phyloP scores from a whole-genome alignment of 2,888 invertebrate species.

The Drosophila histrio region DNA sequence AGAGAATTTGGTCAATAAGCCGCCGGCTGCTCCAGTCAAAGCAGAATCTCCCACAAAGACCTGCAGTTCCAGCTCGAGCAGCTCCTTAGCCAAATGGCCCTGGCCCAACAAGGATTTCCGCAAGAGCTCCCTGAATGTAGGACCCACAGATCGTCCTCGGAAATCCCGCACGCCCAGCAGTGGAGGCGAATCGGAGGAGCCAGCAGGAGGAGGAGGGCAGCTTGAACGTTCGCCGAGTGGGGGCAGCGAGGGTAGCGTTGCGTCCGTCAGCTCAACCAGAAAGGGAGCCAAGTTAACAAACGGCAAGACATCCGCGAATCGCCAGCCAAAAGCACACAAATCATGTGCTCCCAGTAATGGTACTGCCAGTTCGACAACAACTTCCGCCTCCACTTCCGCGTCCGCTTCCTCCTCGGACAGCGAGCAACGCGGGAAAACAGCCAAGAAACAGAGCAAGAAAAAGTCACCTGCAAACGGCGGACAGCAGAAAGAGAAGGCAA shows the following conservation, averaged over 20 bases:
- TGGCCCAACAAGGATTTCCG: conserved; percentile 89
- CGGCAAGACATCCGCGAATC: conserved; percentile 66
- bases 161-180: conserved; percentile 84
- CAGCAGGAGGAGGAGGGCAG: conserved; percentile 19
- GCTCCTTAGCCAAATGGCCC: conserved; percentile 83
- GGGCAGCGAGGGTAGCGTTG: conserved; percentile 85
- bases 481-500: conserved; percentile 34
- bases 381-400: conserved; percentile 35
- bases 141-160: conserved; percentile 83
- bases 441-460: conserved; percentile 75
- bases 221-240: conserved; percentile 84
- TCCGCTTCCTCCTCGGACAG: conserved; percentile 73
- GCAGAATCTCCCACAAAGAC: conserved; percentile 83
- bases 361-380: conserved; percentile 80
- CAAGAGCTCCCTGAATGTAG: conserved; percentile 90
- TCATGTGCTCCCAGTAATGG: conserved; percentile 44
- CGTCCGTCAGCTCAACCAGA: conserved; percentile 69
- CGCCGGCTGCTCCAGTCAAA: conserved; percentile 71
- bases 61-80: conserved; percentile 72
- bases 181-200: conserved; percentile 81
- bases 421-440: conserved; percentile 67
- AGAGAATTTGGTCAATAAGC: conserved; percentile 78
- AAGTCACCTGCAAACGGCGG: conserved; percentile 51
- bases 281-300: conserved; percentile 78
- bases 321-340: conserved; percentile 79